Base-by-base conservation (phyloP, 2,113 vertebrate species). In the Caranx ignobilis region DNA sequence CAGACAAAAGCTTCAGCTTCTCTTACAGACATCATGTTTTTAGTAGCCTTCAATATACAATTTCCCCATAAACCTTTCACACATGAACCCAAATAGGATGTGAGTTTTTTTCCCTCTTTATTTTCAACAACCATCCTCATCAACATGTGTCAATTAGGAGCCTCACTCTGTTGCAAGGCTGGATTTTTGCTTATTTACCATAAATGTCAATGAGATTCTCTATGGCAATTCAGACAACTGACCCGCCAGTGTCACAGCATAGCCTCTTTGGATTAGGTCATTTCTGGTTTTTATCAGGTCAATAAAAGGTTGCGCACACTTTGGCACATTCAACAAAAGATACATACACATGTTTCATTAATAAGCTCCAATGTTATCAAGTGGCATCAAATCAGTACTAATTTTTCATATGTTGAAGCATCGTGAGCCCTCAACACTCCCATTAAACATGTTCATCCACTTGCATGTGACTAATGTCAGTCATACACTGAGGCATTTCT, bases 401-500 rank as follows among this genome's bases (percentile, higher is more conserved):
- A 77, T 52, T 37, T 50, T 19, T 48, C 10, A 4, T 5, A 66
- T 57, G n/a, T 47, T n/a, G 45, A 75, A 64, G 26, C 26, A 26
- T 26, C 26, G 26, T 26, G 78, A 81, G 52, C 32, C 26, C 60
- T 65, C 34, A 26, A 50, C 74, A 77, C 15, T 54, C 12, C 21
- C 19, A 57, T 62, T 75, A 26, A 71, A 67, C 19, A 32, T 19
- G 48, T 39, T 41, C 13, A 56, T 66, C 62, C 32, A 52, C 61
- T 52, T 31, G 48, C 45, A 55, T 56, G n/a, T 9, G 32, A 19
- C 69, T 61, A 31, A 76, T 57, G 60, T 75, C 70, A n/a, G 11
- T 47, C 39, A 21, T 8, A 37, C 15, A 47, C 48, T 19, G 43
- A 57, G 43, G 59, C 41, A 45, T 69, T 41, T 47, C 55, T 63